Evolutionary conservation across 2,888 invertebrate genomes (phyloP).

Genomic region (Leuctra nigra): DNA sequence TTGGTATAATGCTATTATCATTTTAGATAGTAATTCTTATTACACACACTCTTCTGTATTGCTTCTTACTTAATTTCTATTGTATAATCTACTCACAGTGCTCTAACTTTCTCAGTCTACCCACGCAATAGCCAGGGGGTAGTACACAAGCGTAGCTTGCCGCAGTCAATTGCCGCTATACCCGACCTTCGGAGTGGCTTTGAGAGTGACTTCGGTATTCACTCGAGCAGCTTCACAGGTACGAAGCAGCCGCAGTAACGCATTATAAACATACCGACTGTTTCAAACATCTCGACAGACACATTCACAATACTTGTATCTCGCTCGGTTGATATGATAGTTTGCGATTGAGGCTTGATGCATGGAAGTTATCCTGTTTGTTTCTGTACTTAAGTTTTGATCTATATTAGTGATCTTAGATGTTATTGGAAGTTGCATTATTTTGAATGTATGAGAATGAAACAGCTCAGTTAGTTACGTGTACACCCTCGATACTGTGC

Average conservation of each 20-base stretch:
- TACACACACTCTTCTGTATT: neutral
- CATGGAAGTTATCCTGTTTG: too few species aligned
- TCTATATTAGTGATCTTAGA: too few species aligned
- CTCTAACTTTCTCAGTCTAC: slow-evolving; percentile 27
- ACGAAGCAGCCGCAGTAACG: slow-evolving; percentile 25
- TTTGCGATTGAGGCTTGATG: too few species aligned
- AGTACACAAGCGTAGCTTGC: slow-evolving; percentile 75
- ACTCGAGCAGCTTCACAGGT: slow-evolving; percentile 46
- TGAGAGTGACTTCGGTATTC: slow-evolving; percentile 48
- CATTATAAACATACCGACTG: neutral
- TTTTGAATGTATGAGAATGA: too few species aligned
- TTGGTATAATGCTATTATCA: too few species aligned
- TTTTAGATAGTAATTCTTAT: too few species aligned
- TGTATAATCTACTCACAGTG: slow-evolving; percentile 17
- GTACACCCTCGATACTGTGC: too few species aligned
- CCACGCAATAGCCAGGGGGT: slow-evolving; percentile 76
- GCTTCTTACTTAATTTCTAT: neutral
- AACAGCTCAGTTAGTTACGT: too few species aligned
- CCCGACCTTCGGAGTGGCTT: slow-evolving; percentile 74
- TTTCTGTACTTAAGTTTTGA: too few species aligned
- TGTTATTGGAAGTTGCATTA: too few species aligned
- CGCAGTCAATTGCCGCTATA: slow-evolving; percentile 77
- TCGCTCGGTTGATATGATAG: too few species aligned
- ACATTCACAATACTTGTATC: too few species aligned
- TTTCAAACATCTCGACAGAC: slow-evolving; percentile 4